Evolutionary conservation across 1,140 invertebrate genomes (phyloP), one percentile per base, ranked within the genome.

Genomic region (Centruroides sculpturatus): DNA sequence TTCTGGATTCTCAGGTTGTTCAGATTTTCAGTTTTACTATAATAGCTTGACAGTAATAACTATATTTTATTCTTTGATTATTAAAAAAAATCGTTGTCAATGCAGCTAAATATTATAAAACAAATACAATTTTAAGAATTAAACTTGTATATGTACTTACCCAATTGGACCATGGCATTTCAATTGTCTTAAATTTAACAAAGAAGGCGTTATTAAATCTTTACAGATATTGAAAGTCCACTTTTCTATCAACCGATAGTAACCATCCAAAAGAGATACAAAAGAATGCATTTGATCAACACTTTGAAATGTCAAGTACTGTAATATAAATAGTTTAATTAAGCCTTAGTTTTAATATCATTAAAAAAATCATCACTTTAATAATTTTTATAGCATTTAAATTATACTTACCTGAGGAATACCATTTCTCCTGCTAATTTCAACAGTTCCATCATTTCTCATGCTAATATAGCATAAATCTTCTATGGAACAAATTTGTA

Each of bases 191-290:
- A 93, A 71, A 67, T 79, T 80, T 66, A 81, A 77, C 47, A 93
- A 73, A 13, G 83, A 86, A 35, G 89, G 89, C 4, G 87, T 87
- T 57, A 78, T 72, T 50, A 88, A 78, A 64, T 89, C 83, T 70
- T 82, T 82, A 70, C 88, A 93, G 52, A 93, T 75, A 76, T 92
- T 89, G 70, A 89, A 89, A 36, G 84, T 92, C 89, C 89, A 93
- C 75, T 89, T 92, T 35, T 84, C 81, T 60, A 83, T 83, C 56
- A 93, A 76, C 67, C 90, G 82, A 71, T 92, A 92, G 73, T 94
- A 94, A 56, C 89, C 89, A 75, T 90, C 85, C 57, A 92, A 73
- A 13, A 84, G 76, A 55, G 86, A 87, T 55, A 93, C 83, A 74
- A 92, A 92, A 0, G 89, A 90, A 53, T 81, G 78, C 64, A 88